Conservation (phyloP, 2,797 vertebrate genomes). For the Takifugu rubripes region DNA sequence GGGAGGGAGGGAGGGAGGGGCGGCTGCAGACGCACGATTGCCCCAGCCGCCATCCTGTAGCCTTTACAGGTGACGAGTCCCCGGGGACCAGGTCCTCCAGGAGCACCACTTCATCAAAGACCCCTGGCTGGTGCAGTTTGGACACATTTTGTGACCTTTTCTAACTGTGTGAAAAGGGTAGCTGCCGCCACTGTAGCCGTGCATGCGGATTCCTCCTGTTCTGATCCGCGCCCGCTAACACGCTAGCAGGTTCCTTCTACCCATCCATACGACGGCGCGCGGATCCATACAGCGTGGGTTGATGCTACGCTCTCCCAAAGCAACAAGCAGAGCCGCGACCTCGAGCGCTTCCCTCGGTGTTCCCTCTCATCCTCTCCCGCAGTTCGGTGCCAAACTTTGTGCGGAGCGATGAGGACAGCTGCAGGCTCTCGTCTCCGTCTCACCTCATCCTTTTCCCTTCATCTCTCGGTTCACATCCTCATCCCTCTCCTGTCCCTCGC, state of each 20-base stretch:
- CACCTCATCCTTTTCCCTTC: conserved; percentile 38
- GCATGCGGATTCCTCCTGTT: too few relatives aligned
- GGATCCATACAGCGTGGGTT: conserved; percentile 37
- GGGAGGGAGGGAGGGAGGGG: conserved; percentile 15
- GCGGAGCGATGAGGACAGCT: conserved; percentile 63
- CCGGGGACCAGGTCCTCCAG: conserved; percentile 45
- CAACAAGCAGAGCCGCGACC: conserved; percentile 56
- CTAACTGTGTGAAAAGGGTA: conserved; percentile 27
- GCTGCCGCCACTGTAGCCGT: conserved; percentile 13
- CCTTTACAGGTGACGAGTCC: conserved; percentile 43
- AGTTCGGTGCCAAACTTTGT: conserved; percentile 62
- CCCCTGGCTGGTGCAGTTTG: conserved; percentile 32
- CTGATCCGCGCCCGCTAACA: neutral
- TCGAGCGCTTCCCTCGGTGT: conserved; percentile 43
- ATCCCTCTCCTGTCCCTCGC: conserved; percentile 37
- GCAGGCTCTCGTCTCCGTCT: conserved; percentile 61
- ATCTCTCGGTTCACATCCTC: conserved; percentile 29
- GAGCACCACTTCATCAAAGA: conserved; percentile 41
- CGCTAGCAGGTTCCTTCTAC: conserved; percentile 2
- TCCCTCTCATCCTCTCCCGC: conserved; percentile 39
- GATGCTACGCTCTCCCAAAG: conserved; percentile 25
- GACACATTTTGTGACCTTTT: conserved; percentile 48
- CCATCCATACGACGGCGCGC: conserved; percentile 1
- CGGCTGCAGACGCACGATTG: conserved; percentile 1
- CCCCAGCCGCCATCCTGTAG: conserved; percentile 28